These are phyloP conservation scores for Brachionus manjavacas DNA, from an alignment of 1,140 invertebrate genomes.

Conservation along the genomic window DNA sequence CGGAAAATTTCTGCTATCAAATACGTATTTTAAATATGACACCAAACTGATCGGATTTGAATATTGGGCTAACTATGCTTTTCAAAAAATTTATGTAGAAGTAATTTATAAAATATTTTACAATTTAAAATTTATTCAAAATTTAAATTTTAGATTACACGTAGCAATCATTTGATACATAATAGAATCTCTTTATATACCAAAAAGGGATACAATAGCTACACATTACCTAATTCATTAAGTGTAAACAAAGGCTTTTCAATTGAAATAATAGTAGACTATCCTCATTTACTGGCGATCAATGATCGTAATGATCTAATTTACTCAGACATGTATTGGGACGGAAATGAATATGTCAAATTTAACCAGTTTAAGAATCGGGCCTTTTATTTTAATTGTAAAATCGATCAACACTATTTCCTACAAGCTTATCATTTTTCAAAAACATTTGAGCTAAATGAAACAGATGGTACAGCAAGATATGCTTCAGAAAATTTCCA, in stretches of 20 bases:
- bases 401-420: not conserved
- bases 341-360: not conserved
- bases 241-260: not conserved
- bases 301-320: not conserved
- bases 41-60: not conserved
- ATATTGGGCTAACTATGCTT: not conserved
- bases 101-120: not conserved
- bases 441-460: not conserved
- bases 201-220: not conserved
- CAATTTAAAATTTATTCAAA: not conserved
- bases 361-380: not conserved
- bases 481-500: not conserved
- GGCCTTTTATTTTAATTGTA: not conserved
- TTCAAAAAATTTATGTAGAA: not conserved
- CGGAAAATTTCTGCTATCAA: not conserved
- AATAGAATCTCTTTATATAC: not conserved
- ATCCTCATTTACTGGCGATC: not conserved
- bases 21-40: not conserved
- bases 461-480: not conserved
- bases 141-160: not conserved
- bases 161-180: not conserved
- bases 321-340: not conserved
- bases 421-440: not conserved
- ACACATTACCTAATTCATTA: not conserved
- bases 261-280: not conserved